Base-by-base conservation (phyloP, 2,113 vertebrate species). In the Felis catus region DNA sequence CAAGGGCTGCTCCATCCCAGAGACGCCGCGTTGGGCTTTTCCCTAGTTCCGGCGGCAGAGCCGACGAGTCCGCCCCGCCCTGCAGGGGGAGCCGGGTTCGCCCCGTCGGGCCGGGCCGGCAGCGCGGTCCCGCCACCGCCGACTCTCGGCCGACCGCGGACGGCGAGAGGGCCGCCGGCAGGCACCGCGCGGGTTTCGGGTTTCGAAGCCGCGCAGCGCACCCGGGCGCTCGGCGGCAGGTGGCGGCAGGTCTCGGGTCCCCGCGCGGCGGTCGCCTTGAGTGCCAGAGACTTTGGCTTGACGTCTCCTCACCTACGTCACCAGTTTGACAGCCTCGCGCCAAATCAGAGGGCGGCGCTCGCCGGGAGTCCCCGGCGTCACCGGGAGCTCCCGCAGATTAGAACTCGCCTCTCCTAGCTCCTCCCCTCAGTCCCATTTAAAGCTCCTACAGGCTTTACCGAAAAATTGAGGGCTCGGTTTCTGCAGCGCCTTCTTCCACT, bases 331-430 rank as follows among this genome's bases (percentile, higher is more conserved):
- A 99, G 98, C 98, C 98, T 99, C 93, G 94, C 98, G 97, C 98
- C 99, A 98, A 99, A 99, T 98, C 98, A 98, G 99, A 98, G 98
- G 97, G 98, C 98, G 93, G 98, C 96, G 96, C 98, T 98, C 90
- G 63, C 98, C 92, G 65, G 98, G 94, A 97, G 98, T 94, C 97
- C 95, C 85, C 73, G 94, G 98, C 97, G 98, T 98, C 99, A 96
- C 98, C 97, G 80, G 82, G 96, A 97, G 97, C 98, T 98, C 98
- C 98, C 76, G 94, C 90, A 97, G 98, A 99, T 99, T 98, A 99
- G 99, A 98, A 98, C 99, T 99, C 98, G 98, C 98, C 98, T 98
- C 98, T 98, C 96, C 96, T 89, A 91, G 97, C 97, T 98, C 97
- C 96, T 94, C 97, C 98, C 98, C 97, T 98, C 98, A 94, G 97